A percentile compares a stretch with the other conserved stretches of the same genome.
phyloP scores from a whole-genome alignment of 2,797 vertebrate genomes.

The Prionace glauca region DNA sequence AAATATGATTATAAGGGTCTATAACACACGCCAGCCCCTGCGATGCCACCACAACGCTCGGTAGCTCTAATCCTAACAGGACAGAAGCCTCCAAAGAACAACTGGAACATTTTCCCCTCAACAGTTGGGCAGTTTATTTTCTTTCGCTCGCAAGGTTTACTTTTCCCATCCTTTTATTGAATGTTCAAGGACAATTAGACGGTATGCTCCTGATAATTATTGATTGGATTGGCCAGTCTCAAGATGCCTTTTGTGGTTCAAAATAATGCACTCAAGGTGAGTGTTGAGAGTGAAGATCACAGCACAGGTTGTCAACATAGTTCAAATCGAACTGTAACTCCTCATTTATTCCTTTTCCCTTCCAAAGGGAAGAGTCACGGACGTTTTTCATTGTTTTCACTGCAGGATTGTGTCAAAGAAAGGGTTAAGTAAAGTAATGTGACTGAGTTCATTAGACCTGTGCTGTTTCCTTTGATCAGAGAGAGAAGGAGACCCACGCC shows the following conservation, averaged over 20 bases:
- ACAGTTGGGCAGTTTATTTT: background rate
- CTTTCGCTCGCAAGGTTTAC: background rate
- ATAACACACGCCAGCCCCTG: no score
- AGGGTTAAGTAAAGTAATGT: constrained; percentile 48
- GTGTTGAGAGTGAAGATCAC: background rate
- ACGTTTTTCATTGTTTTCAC: background rate
- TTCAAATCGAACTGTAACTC: background rate
- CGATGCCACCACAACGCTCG: background rate
- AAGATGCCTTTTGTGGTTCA: background rate
- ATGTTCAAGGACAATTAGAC: background rate
- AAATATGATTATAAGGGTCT: no score
- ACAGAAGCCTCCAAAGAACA: background rate
- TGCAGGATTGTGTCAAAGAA: background rate
- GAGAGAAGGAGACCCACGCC: constrained; percentile 68
- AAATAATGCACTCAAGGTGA: background rate
- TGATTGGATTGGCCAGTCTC: background rate
- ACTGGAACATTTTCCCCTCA: background rate
- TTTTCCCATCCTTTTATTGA: background rate
- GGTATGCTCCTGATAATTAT: background rate
- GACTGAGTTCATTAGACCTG: constrained; percentile 60
- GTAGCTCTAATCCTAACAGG: background rate
- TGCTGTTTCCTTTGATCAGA: constrained; percentile 77
- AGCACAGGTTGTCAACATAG: background rate
- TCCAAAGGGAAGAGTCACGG: background rate
- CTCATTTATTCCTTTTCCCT: background rate